A percentile compares a stretch with the other conserved stretches of the same genome.
These are phyloP conservation scores for Cordylochernes scorpioides DNA, from an alignment of 2,888 invertebrate species.

Conservation along the genomic window DNA sequence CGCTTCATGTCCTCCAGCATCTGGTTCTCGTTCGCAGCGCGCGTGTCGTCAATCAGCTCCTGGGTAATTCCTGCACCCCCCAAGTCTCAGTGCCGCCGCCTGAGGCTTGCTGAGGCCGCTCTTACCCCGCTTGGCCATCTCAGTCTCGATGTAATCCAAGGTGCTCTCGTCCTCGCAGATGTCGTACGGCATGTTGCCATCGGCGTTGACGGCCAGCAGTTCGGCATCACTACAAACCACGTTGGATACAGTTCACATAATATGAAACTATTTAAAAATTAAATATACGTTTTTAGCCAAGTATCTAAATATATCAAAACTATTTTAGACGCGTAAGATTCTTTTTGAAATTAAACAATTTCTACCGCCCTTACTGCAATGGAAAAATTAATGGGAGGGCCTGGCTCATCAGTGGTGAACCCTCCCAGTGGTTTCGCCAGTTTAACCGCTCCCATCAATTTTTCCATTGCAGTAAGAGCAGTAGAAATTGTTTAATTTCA, in stretches of 20 bases:
- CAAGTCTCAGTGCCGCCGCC: background rate
- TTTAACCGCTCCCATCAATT: no score
- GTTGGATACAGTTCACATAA: background rate
- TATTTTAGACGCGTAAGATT: no score
- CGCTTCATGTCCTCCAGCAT: constrained; percentile 71
- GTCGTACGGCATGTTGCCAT: constrained; percentile 99
- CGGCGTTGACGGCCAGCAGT: constrained; percentile 83
- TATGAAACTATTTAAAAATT: background rate
- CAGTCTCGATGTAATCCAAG: constrained; percentile 78
- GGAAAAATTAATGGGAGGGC: no score
- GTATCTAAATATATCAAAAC: background rate
- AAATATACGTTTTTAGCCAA: background rate
- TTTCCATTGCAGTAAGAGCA: no score
- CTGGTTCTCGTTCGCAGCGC: constrained; percentile 63
- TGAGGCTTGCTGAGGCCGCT: background rate
- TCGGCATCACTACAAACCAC: constrained; percentile 48
- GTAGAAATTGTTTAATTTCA: no score
- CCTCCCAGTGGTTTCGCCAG: no score
- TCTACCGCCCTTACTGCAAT: no score
- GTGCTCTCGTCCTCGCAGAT: constrained; percentile 94
- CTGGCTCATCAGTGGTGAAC: no score
- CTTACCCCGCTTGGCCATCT: constrained; percentile 52
- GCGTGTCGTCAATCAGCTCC: constrained; percentile 65
- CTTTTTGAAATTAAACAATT: no score
- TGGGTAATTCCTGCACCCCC: constrained; percentile 24